Base-by-base conservation (phyloP, 2,113 vertebrate species). In the Equus quagga region DNA sequence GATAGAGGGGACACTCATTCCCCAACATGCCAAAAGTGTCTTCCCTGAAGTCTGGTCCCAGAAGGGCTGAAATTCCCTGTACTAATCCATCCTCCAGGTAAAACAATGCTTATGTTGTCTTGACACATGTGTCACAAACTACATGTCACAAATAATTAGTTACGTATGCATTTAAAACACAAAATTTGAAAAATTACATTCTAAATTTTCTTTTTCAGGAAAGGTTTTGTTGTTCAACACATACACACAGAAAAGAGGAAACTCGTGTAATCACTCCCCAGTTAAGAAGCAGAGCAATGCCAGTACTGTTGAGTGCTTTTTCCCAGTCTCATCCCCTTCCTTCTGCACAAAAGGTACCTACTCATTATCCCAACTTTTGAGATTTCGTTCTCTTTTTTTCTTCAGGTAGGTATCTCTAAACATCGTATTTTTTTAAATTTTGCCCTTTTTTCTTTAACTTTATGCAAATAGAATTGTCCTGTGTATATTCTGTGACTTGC, bases 241-340 rank as follows among this genome's bases (percentile, higher is more conserved):
- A 21, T 7, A 72, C 19, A 84, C 2, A 73, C 8, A 82, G 60
- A 86, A 91, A 83, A 56, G 41, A 44, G 46, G 9, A 54, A 81
- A 33, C 1, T 60, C 10, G 8, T 41, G n/a, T 51, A 62, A 85
- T 89, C 51, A 36, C n/a, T 31, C 75, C 12, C 5, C 26, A 75
- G 8, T 83, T 75, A 94, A 60, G 49, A 95, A 79, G 62, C 49
- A 93, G 26, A 96, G n/a, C 14, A 54, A 80, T 49, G 36, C n/a
- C 17, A 21, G 3, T 54, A 58, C 12, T 64, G 26, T 6, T 26
- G 26, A 80, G n/a, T 64, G 15, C 3, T 54, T 65, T 89, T 88
- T 19, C 33, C 24, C 44, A 41, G 28, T 46, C 21, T 86, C 28
- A 49, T 41, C 23, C 24, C 41, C 6, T 60, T 58, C 21, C 41